phyloP scores from a whole-genome alignment of 2,888 invertebrate genomes.

The Drosophila testacea region DNA sequence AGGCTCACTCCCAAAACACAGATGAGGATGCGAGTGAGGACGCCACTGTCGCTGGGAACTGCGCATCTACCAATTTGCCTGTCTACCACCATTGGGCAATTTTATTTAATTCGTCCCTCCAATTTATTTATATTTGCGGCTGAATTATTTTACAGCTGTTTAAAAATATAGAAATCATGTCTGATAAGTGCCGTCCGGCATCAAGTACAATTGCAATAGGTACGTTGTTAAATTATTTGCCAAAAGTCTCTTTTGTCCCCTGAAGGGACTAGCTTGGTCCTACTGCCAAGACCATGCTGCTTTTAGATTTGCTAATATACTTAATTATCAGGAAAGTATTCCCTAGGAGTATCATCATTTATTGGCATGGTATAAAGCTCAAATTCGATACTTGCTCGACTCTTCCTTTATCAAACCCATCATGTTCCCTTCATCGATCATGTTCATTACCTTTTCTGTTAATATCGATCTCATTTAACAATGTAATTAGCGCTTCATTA shows the following conservation, averaged over 20 bases:
- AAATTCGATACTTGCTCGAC: neutral
- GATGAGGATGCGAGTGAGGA: conserved; percentile 4
- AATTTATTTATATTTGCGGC: conserved; percentile 76
- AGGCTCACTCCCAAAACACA: conserved; percentile 19
- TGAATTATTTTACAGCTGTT: conserved; percentile 83
- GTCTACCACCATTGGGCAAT: conserved; percentile 45
- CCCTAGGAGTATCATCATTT: neutral
- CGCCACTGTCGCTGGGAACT: conserved; percentile 13
- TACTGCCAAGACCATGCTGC: conserved; percentile 9
- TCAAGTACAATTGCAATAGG: conserved; percentile 57
- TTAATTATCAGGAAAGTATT: neutral
- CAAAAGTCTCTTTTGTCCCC: conserved; percentile 45
- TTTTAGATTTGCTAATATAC: conserved; percentile 25
- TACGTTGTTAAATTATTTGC: conserved; percentile 46
- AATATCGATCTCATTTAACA: too few species aligned
- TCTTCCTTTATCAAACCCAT: neutral
- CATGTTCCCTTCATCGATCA: neutral
- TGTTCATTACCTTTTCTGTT: too few species aligned
- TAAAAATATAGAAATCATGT: conserved; percentile 45
- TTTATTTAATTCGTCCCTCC: conserved; percentile 74
- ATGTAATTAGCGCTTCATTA: too few species aligned
- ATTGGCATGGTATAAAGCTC: too few species aligned
- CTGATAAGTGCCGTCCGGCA: conserved; percentile 36
- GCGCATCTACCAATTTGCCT: conserved; percentile 35
- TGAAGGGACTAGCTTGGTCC: conserved; percentile 1